Evolutionary conservation across 2,113 vertebrate genomes (phyloP), one percentile per base, ranked within the genome.

Genomic region (Rissa tridactyla): DNA sequence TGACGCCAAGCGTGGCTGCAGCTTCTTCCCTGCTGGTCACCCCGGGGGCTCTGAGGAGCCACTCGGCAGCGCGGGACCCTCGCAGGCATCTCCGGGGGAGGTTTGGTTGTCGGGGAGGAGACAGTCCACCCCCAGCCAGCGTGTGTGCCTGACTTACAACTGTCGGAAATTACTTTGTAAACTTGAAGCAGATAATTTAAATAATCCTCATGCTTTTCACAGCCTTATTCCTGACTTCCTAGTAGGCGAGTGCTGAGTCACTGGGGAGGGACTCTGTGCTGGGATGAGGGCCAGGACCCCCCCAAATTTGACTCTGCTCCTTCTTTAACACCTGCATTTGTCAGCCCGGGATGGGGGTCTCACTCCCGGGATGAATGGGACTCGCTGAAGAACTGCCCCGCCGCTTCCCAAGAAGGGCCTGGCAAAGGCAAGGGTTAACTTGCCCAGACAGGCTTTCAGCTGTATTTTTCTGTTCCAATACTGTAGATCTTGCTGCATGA

Each of bases 331-430:
- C 40, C 52, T 55, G 46, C 10, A 2, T 68, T 65, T 40, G 42
- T 44, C 73, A 79, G 21, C 25, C 13, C 1, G 2, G 52, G 36
- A 32, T 51, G 0, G 8, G 40, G 3, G 34, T 44, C 49, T 57
- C 36, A 18, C 5, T 36, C 30, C 17, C 0, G 2, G 38, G 27
- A 19, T 8, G 20, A 15, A 21, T 0, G 3, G 15, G 66, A 10
- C 40, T 25, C 30, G 4, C 61, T 11, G 26, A 44, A 19, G 68
- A 44, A 6, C 40, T 62, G n/a, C 40, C 46, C 30, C 0, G 0
- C 44, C 0, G 8, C 34, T 18, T 36, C 75, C 22, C 21, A 19
- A 38, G 52, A 21, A 32, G 25, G 44, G 46, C 5, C 18, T 25
- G 6, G 2, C 20, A 16, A n/a, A 58, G 29, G 23, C 34, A 29